Conservation (phyloP, 2,888 invertebrate species). For the Celastrina argiolus region DNA sequence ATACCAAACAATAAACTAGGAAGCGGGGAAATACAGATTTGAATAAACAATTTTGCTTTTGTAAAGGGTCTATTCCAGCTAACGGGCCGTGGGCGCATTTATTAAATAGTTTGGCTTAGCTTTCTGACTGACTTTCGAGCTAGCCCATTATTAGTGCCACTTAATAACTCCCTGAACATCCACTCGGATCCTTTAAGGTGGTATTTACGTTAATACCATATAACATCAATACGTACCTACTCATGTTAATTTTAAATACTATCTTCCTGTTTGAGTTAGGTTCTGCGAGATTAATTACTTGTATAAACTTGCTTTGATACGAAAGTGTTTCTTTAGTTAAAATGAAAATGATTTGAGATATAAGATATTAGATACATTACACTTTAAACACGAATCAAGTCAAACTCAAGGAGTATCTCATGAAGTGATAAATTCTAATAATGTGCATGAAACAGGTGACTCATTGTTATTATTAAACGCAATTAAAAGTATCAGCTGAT, state of each 20-base stretch:
- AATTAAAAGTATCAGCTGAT: constrained; percentile 17
- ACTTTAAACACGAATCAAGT: neutral
- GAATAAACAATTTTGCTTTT: constrained; percentile 25
- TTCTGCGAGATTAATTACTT: neutral
- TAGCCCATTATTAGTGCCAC: constrained; percentile 30
- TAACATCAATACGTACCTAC: constrained; percentile 6
- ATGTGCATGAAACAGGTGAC: neutral
- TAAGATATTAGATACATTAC: too few relatives aligned
- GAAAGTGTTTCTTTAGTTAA: neutral
- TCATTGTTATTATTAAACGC: neutral
- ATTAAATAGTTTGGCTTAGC: constrained; percentile 31
- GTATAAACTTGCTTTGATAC: neutral
- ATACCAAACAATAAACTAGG: constrained; percentile 23
- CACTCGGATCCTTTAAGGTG: constrained; percentile 19
- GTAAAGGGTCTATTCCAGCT: constrained; percentile 24
- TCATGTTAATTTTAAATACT: constrained; percentile 18
- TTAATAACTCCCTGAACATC: constrained; percentile 27
- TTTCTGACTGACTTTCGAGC: constrained; percentile 25
- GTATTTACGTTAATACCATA: constrained; percentile 24
- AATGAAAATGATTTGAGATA: too few relatives aligned
- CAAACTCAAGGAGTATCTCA: neutral
- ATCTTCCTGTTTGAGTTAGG: neutral
- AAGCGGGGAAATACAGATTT: constrained; percentile 19
- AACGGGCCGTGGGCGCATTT: constrained; percentile 32
- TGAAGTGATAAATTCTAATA: neutral